Evolutionary conservation across 2,888 invertebrate genomes (phyloP), one percentile per base, ranked within the genome.

Genomic region (Nebria salina): DNA sequence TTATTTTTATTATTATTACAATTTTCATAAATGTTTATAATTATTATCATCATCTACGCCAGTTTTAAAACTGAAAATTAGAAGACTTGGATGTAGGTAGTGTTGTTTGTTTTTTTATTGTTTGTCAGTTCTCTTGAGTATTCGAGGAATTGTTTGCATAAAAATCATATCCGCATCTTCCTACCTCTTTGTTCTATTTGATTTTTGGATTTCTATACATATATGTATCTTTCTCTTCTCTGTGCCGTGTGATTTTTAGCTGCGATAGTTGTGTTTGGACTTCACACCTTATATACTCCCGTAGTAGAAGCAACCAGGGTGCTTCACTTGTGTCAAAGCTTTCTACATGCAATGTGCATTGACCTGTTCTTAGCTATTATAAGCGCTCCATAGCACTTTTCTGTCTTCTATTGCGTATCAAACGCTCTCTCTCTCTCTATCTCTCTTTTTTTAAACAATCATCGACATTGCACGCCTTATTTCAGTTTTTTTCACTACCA

Each of bases 21-120:
- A 43, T 73, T 78, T 78, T 74, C 78, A 74, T 54, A 54, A 54
- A 54, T 54, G 54, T 54, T 78, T 74, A 74, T 78, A 65, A 74
- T 64, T 78, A 42, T 65, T 78, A 74, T 74, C 74, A 74, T 78
- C 78, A 11, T 54, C 54, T 11, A 54, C 11, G 13, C 54, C 11
- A 54, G 54, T 8, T 13, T 54, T 11, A 54, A 54, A 54, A 20
- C 11, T 70, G 70, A 70, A 70, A 70, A 70, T 70, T 15, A 70
- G 70, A 70, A 70, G 26, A 34, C 70, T 15, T 15, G 70, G 20
- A 26, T 26, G 70, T 70, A 70, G 70, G 26, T 34, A 26, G 70
- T 70, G 70, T 72, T 72, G 15, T 66, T 72, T 77, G 72, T 72
- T 26, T 77, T 43, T 73, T 76, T 76, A 75, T 72, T 34, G 76